phyloP scores from a whole-genome alignment of 2,888 invertebrate species.

The Smittia sp. region DNA sequence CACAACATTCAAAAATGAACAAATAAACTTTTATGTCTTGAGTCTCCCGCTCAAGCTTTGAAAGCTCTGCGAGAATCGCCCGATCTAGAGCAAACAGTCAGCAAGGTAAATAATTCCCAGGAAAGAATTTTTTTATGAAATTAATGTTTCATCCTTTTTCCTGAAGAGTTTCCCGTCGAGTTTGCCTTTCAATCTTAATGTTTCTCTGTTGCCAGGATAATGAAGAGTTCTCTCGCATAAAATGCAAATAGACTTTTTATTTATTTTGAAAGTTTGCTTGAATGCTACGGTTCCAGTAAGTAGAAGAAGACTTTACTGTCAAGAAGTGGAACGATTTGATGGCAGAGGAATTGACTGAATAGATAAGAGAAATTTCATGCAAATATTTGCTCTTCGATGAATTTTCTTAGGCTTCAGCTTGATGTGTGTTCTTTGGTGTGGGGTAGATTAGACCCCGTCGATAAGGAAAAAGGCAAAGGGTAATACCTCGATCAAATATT shows the following conservation, averaged over 20 bases:
- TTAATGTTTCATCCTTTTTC: too few relatives aligned
- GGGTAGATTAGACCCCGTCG: background rate
- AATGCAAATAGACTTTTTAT: background rate
- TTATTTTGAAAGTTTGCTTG: background rate
- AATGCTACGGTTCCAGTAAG: background rate
- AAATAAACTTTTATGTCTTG: background rate
- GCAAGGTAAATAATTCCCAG: too few relatives aligned
- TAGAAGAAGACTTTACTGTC: background rate
- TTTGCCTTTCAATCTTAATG: background rate
- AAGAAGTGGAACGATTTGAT: background rate
- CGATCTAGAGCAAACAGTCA: too few relatives aligned
- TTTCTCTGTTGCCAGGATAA: background rate
- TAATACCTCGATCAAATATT: background rate
- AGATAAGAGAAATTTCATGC: slow-evolving; percentile 1
- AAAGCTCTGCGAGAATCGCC: too few relatives aligned
- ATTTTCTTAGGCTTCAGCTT: background rate
- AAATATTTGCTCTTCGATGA: background rate
- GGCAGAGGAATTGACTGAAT: background rate
- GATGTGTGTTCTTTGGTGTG: background rate
- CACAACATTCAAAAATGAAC: slow-evolving; percentile 16
- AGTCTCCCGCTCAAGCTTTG: background rate
- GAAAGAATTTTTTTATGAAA: too few relatives aligned
- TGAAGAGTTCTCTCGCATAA: background rate
- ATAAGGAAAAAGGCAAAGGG: background rate
- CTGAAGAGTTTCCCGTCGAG: too few relatives aligned